Evolutionary conservation across 2,888 invertebrate genomes (phyloP), one percentile per base, ranked within the genome.

Genomic region (Strigamia crassipes): DNA sequence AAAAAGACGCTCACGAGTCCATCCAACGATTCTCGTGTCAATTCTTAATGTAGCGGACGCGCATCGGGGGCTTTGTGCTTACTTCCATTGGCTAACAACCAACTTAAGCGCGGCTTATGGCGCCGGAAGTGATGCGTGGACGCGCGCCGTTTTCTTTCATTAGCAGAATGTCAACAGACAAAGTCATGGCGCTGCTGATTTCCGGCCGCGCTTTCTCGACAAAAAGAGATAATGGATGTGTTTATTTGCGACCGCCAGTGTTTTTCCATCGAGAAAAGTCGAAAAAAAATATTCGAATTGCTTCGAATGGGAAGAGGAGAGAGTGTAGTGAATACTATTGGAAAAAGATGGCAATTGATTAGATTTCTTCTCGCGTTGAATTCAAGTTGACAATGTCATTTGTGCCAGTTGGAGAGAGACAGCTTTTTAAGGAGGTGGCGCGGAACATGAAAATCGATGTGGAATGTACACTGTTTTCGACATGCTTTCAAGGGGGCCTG

Each of bases 21-120:
- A 18, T 56, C 56, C n/a, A 15, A 21, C 18, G 21, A 56, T 56
- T 18, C 56, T 56, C 56, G 56, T 56, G 56, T 56, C 56, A 56
- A 56, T 56, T 56, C 56, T 56, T 56, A 56, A 56, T 56, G 56
- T 56, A 56, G 56, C 56, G 56, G 56, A 56, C 56, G 56, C 56
- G 56, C 46, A 46, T 56, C 18, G 56, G 56, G 21, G 56, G 18
- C 56, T 18, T 56, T 38, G 38, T 38, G 38, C 38, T 6, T 38
- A 6, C 56, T 56, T n/a, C 56, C 18, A 56, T 56, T 56, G 56
- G 56, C 56, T 56, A 56, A 56, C 56, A 56, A 56, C 18, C 18
- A 56, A 56, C 56, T 56, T 56, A 56, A 56, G 56, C 56, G 21
- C 18, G 56, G 56, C 56, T 56, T 56, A 56, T 56, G 56, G 56